phyloP scores from a whole-genome alignment of 2,797 vertebrate species.

The Cottoperca gobio region DNA sequence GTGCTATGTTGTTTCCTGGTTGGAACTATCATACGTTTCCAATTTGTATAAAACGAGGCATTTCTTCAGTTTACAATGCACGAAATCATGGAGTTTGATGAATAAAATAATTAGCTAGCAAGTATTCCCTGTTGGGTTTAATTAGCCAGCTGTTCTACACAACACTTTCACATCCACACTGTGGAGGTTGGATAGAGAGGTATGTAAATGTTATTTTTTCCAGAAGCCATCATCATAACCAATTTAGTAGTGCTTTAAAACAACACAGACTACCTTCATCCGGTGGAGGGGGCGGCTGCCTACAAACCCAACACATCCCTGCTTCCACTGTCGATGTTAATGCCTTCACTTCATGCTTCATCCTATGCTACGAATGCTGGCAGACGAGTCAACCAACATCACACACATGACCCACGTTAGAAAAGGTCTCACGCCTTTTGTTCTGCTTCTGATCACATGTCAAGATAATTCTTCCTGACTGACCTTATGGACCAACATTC shows the following conservation, averaged over 20 bases:
- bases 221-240: background rate
- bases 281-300: background rate
- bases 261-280: background rate
- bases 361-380: too few species aligned
- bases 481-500: constrained; percentile 40
- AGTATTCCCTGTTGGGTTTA: background rate
- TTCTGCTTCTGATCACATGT: constrained; percentile 30
- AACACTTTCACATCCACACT: background rate
- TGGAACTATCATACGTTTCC: background rate
- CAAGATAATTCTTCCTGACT: constrained; percentile 21
- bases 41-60: background rate
- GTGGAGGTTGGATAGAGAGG: background rate
- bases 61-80: background rate
- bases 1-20: background rate
- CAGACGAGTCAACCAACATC: background rate
- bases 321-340: background rate
- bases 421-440: constrained; percentile 22
- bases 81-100: background rate
- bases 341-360: background rate
- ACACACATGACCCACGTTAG: constrained; percentile 6
- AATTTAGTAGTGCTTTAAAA: constrained; percentile 7
- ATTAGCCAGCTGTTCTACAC: constrained; percentile 1
- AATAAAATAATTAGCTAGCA: constrained; percentile 4
- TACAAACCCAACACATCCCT: constrained; percentile 10
- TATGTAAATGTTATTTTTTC: background rate